Evolutionary conservation across 2,888 invertebrate species (phyloP).

Genomic region (Nemurella pictetii): DNA sequence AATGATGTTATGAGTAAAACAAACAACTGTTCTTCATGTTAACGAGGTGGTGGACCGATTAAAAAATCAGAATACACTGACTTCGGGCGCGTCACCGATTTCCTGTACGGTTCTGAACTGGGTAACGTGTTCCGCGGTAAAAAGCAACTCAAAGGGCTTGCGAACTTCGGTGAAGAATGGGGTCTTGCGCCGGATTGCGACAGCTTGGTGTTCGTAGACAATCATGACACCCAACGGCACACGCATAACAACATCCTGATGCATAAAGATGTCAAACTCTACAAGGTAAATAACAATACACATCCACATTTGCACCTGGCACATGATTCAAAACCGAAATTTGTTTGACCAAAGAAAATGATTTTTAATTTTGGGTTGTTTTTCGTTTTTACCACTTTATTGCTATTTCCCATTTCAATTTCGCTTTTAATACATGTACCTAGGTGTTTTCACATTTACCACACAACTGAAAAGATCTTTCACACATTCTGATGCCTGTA

Average conservation of each 20-base stretch:
- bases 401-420: no score
- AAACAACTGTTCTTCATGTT: no score
- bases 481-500: no score
- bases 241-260: constrained; percentile 49
- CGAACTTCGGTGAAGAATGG: constrained; percentile 57
- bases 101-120: constrained; percentile 61
- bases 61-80: constrained; percentile 45
- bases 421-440: no score
- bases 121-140: constrained; percentile 60
- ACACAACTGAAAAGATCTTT: no score
- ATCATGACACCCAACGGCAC: constrained; percentile 58
- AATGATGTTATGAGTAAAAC: no score
- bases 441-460: no score
- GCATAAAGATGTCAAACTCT: constrained; percentile 50
- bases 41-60: constrained; percentile 11
- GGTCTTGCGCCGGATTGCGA: constrained; percentile 44
- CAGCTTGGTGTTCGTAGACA: constrained; percentile 57
- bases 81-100: constrained; percentile 75
- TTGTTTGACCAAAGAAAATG: no score
- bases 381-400: no score
- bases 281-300: constrained; percentile 45
- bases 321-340: no score
- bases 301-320: background rate
- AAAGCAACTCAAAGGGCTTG: constrained; percentile 66
- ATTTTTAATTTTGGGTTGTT: no score